Evolutionary conservation across 2,888 invertebrate genomes (phyloP).

Genomic region (Isoperla grammatica): DNA sequence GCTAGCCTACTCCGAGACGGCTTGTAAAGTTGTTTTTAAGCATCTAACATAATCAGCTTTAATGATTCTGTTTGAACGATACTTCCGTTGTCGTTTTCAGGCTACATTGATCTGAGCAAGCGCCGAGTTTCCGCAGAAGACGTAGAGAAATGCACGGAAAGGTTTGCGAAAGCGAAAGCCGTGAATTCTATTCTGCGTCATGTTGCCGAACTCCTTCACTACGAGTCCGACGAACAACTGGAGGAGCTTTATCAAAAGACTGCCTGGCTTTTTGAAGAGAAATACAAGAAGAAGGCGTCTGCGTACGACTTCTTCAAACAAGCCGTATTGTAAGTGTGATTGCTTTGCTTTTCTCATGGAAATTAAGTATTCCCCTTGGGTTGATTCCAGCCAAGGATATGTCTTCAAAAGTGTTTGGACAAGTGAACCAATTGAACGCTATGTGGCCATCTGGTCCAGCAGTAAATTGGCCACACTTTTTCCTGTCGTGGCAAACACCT

Average conservation of each 20-base stretch:
- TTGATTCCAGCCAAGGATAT: too few relatives aligned
- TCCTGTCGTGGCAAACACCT: too few relatives aligned
- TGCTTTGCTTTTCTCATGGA: slow-evolving; percentile 7
- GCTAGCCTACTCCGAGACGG: background rate
- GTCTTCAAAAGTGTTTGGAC: too few relatives aligned
- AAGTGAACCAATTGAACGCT: too few relatives aligned
- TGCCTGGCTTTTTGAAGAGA: slow-evolving; percentile 97
- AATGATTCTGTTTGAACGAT: background rate
- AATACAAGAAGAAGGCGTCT: slow-evolving; percentile 91
- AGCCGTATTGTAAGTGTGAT: slow-evolving; percentile 75
- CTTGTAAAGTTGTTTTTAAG: background rate
- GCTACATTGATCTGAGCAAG: slow-evolving; percentile 99
- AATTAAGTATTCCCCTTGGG: background rate
- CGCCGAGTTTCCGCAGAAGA: slow-evolving; percentile 97
- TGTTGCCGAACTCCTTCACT: slow-evolving; percentile 91
- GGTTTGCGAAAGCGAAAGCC: slow-evolving; percentile 97
- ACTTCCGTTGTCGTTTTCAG: slow-evolving; percentile 46
- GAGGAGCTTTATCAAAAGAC: slow-evolving; percentile 94
- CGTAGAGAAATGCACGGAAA: slow-evolving; percentile 95
- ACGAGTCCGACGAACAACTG: slow-evolving; percentile 84
- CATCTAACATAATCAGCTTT: background rate
- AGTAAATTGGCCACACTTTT: too few relatives aligned
- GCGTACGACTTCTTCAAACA: slow-evolving; percentile 99
- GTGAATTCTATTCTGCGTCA: slow-evolving; percentile 97
- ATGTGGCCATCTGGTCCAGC: too few relatives aligned